Conservation (phyloP, 2,113 vertebrate species). For the Rhodinocichla rosea region DNA sequence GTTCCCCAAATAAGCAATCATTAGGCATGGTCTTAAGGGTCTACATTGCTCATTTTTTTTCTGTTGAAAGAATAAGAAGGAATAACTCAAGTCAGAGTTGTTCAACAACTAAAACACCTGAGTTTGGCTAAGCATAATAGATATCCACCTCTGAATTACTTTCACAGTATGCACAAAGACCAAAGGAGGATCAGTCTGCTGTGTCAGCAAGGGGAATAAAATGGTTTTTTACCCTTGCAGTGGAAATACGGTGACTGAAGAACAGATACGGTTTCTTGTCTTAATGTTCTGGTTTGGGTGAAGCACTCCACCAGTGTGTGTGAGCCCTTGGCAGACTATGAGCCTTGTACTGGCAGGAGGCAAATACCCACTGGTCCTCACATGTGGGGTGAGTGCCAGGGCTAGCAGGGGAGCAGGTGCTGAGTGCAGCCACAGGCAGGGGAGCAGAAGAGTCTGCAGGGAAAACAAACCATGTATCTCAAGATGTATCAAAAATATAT, state of each 20-base stretch:
- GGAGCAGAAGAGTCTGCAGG: neutral
- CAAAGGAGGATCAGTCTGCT: neutral
- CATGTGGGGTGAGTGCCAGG: rapidly evolving
- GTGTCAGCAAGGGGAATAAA: neutral
- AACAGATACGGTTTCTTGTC: neutral
- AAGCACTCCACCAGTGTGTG: neutral
- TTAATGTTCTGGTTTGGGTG: neutral
- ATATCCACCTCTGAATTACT: neutral
- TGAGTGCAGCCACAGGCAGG: rapidly evolving
- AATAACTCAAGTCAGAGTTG: neutral
- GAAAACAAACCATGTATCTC: neutral
- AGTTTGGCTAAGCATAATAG: neutral
- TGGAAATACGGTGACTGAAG: neutral
- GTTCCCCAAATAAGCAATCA: neutral
- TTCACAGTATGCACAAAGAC: neutral
- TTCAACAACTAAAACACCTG: neutral
- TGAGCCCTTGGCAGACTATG: neutral
- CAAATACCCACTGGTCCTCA: rapidly evolving
- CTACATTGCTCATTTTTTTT: neutral
- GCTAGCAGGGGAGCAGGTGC: rapidly evolving
- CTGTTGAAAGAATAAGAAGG: neutral
- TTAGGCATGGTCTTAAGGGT: neutral
- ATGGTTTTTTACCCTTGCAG: neutral
- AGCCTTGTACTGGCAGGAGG: neutral
- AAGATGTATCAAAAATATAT: neutral